Evolutionary conservation across 1,140 invertebrate genomes (phyloP), one percentile per base, ranked within the genome.

Genomic region (Drosophila sucinea): DNA sequence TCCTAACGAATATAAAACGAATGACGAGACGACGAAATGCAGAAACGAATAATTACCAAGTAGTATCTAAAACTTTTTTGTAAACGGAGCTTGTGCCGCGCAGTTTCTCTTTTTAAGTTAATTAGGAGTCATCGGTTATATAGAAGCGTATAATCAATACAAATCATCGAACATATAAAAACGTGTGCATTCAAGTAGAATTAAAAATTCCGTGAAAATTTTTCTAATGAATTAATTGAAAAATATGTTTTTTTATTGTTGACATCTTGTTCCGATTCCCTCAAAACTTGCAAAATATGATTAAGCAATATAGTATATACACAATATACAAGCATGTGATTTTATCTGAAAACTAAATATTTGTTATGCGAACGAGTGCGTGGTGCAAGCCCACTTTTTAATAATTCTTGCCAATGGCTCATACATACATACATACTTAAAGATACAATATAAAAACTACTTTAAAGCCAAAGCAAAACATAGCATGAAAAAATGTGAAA

Each of bases 401-500:
- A 61, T 61, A 44, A 38, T 29, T 55, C 7, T 35, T 58, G 32
- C 17, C 32, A 32, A 32, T 51, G n/a, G 41, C 23, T 63, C 44
- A 51, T 51, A 51, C 8, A 23, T 51, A 51, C 44, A 38, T 60
- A 60, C 33, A 60, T 40, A 41, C 33, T 57, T 35, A 57, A 57
- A 57, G 2, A 32, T 57, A 38, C 56, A 58, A 35, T 30, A 47
- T 47, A 32, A 62, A 62, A 62, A 30, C 41, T 51, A 47, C 41
- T 47, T 51, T 62, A 62, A 62, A 47, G 29, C 29, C 40, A 61
- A 29, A 30, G 38, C 40, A 51, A 67, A 47, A 60, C 47, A 70
- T 73, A 70, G 63, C 74, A 69, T 73, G 62, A 75, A 73, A 77
- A 79, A 77, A 77, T 79, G 77, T 79, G 77, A 79, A 79, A 79